phyloP scores from a whole-genome alignment of 2,113 vertebrate genomes.

The Elephas maximus region DNA sequence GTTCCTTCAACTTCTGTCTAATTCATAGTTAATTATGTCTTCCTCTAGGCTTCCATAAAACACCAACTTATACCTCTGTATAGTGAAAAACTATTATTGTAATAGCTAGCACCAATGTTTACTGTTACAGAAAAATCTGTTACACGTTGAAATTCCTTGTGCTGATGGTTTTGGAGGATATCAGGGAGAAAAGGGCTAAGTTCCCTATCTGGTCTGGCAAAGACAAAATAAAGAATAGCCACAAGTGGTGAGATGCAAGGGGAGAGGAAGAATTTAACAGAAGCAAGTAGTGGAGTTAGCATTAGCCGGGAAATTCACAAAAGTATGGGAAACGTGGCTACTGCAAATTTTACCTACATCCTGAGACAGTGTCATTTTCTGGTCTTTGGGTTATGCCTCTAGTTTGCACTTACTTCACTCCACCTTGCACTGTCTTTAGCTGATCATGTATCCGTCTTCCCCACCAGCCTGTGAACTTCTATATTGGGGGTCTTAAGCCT shows the following conservation, averaged over 20 bases:
- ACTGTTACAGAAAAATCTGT: neutral
- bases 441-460: neutral
- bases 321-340: neutral
- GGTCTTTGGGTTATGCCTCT: neutral
- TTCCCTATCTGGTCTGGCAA: neutral
- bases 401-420: neutral
- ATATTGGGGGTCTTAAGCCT: neutral
- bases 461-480: neutral
- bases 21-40: slow-evolving; percentile 2
- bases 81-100: slow-evolving; percentile 29
- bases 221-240: neutral
- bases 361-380: neutral
- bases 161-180: neutral
- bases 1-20: slow-evolving; percentile 26
- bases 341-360: neutral
- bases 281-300: neutral
- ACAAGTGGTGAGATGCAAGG: neutral
- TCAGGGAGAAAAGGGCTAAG: neutral
- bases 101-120: neutral
- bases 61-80: neutral
- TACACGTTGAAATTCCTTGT: neutral
- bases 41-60: neutral
- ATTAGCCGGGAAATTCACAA: neutral
- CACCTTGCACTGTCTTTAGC: neutral
- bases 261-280: neutral